phyloP scores from a whole-genome alignment of 2,888 invertebrate species.

The Protodeltote pygarga region DNA sequence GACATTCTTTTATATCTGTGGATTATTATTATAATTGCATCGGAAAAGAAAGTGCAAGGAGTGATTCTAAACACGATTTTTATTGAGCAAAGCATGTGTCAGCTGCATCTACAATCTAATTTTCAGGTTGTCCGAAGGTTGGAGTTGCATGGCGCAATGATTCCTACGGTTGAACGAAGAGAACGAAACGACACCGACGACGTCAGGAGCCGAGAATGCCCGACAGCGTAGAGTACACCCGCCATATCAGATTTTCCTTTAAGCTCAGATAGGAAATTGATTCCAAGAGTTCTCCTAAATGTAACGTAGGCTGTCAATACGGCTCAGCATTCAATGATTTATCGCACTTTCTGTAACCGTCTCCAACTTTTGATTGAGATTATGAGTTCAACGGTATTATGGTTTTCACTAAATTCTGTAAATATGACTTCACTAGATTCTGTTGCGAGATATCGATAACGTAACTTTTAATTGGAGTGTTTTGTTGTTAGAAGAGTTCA shows the following conservation, averaged over 20 bases:
- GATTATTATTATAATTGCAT: slow-evolving; percentile 8
- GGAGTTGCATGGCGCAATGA: slow-evolving; percentile 55
- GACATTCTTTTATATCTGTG: neutral
- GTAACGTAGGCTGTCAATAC: slow-evolving; percentile 69
- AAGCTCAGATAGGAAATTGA: slow-evolving; percentile 77
- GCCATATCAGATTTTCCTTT: slow-evolving; percentile 71
- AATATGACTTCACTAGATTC: slow-evolving; percentile 16
- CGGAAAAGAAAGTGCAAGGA: slow-evolving; percentile 31
- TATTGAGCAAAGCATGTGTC: slow-evolving; percentile 62
- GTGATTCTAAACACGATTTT: slow-evolving; percentile 50
- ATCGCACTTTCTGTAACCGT: slow-evolving; percentile 57
- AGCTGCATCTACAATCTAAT: slow-evolving; percentile 75
- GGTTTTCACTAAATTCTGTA: slow-evolving; percentile 31
- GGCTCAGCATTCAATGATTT: slow-evolving; percentile 64
- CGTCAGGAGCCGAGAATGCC: slow-evolving; percentile 39
- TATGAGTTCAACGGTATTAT: slow-evolving; percentile 48
- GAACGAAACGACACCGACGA: slow-evolving; percentile 21
- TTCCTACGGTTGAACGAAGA: slow-evolving; percentile 40
- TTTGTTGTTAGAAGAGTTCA: no score
- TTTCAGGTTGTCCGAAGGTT: slow-evolving; percentile 75
- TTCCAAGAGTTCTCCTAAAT: slow-evolving; percentile 72
- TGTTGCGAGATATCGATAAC: neutral
- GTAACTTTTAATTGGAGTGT: slow-evolving; percentile 30
- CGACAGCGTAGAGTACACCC: slow-evolving; percentile 24
- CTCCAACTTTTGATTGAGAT: slow-evolving; percentile 49